These are phyloP conservation scores for Mya arenaria DNA, from an alignment of 1,140 invertebrate species.

Conservation along the genomic window DNA sequence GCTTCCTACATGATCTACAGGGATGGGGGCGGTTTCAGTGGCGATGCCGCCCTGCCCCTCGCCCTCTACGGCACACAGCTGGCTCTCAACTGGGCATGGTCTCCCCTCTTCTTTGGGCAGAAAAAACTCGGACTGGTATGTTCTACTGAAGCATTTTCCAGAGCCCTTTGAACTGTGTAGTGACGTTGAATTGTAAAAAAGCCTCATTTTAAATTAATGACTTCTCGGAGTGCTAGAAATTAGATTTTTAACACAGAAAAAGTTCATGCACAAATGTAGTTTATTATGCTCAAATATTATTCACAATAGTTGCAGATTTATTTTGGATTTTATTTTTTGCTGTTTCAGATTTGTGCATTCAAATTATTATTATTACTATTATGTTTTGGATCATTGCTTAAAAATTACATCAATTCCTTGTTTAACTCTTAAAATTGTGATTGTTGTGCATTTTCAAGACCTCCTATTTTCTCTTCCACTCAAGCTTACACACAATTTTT, in stretches of 20 bases:
- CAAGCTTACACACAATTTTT: neutral
- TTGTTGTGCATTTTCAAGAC: too few species aligned
- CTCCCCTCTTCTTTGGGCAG: slow-evolving; percentile 91
- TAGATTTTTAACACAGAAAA: neutral
- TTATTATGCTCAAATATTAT: too few species aligned
- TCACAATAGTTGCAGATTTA: too few species aligned
- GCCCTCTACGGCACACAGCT: slow-evolving; percentile 89
- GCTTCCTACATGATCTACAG: slow-evolving; percentile 92
- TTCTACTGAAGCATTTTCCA: neutral
- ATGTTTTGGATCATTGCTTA: neutral
- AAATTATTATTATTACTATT: neutral
- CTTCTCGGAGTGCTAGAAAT: neutral
- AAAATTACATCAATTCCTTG: neutral
- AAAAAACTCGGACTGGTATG: slow-evolving; percentile 87
- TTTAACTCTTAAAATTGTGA: too few species aligned
- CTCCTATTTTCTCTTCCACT: neutral
- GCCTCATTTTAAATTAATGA: neutral
- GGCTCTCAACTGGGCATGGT: slow-evolving; percentile 92
- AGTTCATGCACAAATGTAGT: neutral
- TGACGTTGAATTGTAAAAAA: neutral
- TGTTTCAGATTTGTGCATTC: neutral
- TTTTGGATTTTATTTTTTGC: neutral
- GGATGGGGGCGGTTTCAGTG: slow-evolving; percentile 90
- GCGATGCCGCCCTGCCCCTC: slow-evolving; percentile 86
- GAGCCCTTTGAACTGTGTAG: neutral